These are phyloP conservation scores for Synchiropus splendidus DNA, from an alignment of 2,113 vertebrate species.

Conservation along the genomic window DNA sequence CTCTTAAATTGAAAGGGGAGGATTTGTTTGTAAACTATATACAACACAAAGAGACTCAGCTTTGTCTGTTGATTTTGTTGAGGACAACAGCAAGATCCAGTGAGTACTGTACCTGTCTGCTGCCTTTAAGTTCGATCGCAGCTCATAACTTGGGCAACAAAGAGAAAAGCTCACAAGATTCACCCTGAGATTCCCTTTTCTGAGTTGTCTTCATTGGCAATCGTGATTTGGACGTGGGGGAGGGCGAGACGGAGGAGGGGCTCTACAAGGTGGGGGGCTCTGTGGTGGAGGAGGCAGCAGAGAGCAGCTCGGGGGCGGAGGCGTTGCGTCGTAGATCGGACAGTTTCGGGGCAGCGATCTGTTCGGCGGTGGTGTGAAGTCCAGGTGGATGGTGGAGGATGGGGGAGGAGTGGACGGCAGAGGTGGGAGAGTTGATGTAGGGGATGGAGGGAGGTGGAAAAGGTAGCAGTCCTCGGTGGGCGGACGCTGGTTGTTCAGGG, in stretches of 20 bases:
- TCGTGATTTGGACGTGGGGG: conserved; percentile 76
- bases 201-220: conserved; percentile 2
- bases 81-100: no score
- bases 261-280: conserved; percentile 69
- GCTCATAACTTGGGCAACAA: neutral
- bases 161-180: neutral
- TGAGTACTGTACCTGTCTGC: no score
- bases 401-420: conserved; percentile 66
- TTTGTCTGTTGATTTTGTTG: no score
- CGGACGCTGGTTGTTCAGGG: conserved; percentile 40
- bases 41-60: no score
- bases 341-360: conserved; percentile 47
- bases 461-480: conserved; percentile 35
- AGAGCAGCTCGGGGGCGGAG: conserved; percentile 41
- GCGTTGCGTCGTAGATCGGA: conserved; percentile 29
- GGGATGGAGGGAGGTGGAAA: conserved; percentile 49
- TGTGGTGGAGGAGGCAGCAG: conserved; percentile 67
- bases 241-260: conserved; percentile 78
- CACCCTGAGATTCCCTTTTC: neutral
- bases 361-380: conserved; percentile 57
- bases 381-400: conserved; percentile 54
- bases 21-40: no score
- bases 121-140: no score
- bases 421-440: conserved; percentile 61
- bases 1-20: no score